These are phyloP conservation scores for Callithrix jacchus DNA, from an alignment of 2,113 vertebrate genomes.

Conservation along the genomic window DNA sequence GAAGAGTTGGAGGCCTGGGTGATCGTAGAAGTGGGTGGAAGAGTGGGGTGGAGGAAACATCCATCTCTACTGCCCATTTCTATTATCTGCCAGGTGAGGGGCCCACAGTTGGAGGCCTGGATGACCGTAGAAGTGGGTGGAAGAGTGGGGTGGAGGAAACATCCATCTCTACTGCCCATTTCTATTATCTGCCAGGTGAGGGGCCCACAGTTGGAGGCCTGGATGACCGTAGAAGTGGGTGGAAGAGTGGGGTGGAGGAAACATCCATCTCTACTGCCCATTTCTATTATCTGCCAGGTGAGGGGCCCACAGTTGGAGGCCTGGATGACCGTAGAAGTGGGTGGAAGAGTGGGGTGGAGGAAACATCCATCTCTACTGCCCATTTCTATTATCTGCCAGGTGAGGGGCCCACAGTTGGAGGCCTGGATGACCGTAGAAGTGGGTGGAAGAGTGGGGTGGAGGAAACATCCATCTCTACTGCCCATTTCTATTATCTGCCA, in stretches of 20 bases:
- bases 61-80: no score
- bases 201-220: no score
- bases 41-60: neutral
- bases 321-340: neutral
- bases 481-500: no score
- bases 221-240: neutral
- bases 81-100: neutral
- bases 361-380: neutral
- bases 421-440: no score
- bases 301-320: neutral
- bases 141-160: neutral
- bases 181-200: neutral
- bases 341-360: neutral
- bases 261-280: no score
- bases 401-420: neutral
- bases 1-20: neutral
- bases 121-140: neutral
- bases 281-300: neutral
- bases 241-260: neutral
- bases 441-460: neutral
- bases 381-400: neutral
- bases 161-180: no score
- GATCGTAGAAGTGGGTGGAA: neutral
- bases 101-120: no score
- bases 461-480: neutral